Base-by-base conservation (phyloP, 2,888 invertebrate genomes). In the Drosophila trichaetosa region DNA sequence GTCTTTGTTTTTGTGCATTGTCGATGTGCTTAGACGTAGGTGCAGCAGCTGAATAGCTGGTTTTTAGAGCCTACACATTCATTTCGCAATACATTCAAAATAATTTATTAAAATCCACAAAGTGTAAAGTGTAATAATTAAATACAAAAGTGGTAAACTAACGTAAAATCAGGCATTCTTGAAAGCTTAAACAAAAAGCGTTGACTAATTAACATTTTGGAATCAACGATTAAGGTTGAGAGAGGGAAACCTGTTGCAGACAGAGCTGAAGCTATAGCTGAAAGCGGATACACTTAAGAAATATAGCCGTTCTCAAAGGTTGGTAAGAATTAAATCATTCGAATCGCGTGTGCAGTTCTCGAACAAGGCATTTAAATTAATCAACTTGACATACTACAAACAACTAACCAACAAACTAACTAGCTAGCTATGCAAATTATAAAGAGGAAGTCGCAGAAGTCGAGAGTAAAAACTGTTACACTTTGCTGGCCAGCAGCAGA, bases 351-450 rank as follows among this genome's bases (percentile, higher is more conserved):
- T 51, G 56, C 61, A 34, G 21, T 13, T 38, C 54, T 7, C n/a
- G 24, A 68, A 65, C 62, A 65, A 69, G 63, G 49, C 59, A 61
- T 76, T 78, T 80, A 76, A 83, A 76, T 83, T 83, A 87, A 86
- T 87, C 79, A 81, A 74, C 74, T 60, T 65, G 69, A 63, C 76
- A 5, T 24, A 46, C 59, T 53, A 65, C 36, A 52, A 46, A 63
- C 46, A 46, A 46, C 24, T 46, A 46, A 27, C 24, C 69, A 79
- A 52, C 57, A 16, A 66, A 57, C 40, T 38, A 33, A 62, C n/a
- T 34, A 24, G 31, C 34, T 49, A 70, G 65, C 73, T 83, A 87
- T 85, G 87, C 83, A 85, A 85, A 85, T 86, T 76, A 64, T 72
- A 72, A 81, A 73, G 79, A 84, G 85, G 87, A 85, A 86, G 82